phyloP scores from a whole-genome alignment of 1,140 invertebrate species.

The Ladona fulva region DNA sequence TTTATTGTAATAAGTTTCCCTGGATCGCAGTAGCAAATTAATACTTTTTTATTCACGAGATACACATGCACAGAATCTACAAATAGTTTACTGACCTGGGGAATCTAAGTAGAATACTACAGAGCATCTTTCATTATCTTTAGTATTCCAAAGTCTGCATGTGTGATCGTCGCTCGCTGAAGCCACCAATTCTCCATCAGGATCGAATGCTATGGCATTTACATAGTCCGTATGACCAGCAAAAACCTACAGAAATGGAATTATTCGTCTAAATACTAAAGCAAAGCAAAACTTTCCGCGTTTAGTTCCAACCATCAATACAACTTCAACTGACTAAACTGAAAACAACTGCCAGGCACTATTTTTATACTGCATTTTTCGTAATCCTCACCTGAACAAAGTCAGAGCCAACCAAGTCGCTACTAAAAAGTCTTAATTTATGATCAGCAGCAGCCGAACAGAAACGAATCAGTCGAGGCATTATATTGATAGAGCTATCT shows the following conservation, averaged over 20 bases:
- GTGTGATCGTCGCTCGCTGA: constrained; percentile 69
- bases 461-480: constrained; percentile 50
- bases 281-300: not conserved
- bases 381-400: constrained; percentile 37
- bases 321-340: too few species aligned
- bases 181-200: constrained; percentile 54
- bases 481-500: constrained; percentile 47
- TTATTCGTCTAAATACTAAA: not conserved
- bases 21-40: too few species aligned
- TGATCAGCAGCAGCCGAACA: constrained; percentile 46
- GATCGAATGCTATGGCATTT: constrained; percentile 59
- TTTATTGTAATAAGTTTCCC: too few species aligned
- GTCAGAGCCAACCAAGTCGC: constrained; percentile 42
- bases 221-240: constrained; percentile 59
- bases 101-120: constrained; percentile 53
- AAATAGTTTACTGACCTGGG: constrained; percentile 44
- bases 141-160: constrained; percentile 55
- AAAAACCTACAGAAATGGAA: constrained; percentile 41
- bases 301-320: not conserved
- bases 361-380: too few species aligned
- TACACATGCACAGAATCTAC: too few species aligned
- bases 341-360: too few species aligned
- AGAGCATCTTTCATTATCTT: constrained; percentile 42
- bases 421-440: constrained; percentile 44
- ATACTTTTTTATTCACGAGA: too few species aligned